These are phyloP conservation scores for Cyrtodaria siliqua DNA, from an alignment of 2,888 invertebrate species.

Conservation along the genomic window DNA sequence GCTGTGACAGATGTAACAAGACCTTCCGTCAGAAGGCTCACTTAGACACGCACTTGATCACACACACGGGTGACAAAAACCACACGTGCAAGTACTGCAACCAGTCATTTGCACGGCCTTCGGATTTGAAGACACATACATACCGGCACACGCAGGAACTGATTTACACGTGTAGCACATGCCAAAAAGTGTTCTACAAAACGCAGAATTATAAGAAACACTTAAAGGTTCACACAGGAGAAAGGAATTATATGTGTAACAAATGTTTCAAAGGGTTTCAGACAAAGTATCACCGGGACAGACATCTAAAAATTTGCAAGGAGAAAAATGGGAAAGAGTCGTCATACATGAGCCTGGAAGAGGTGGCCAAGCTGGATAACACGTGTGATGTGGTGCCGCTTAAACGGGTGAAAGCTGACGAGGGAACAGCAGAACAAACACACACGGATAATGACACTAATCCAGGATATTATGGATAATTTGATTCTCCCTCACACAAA, in stretches of 20 bases:
- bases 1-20: constrained; percentile 76
- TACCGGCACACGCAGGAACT: constrained; percentile 79
- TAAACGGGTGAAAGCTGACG: constrained; percentile 40
- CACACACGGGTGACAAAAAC: constrained; percentile 78
- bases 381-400: constrained; percentile 58
- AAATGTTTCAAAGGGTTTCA: constrained; percentile 77
- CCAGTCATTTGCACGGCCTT: constrained; percentile 74
- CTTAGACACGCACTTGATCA: constrained; percentile 76
- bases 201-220: constrained; percentile 79
- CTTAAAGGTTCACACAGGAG: constrained; percentile 76
- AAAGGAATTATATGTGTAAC: constrained; percentile 74
- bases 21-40: constrained; percentile 82
- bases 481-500: no score
- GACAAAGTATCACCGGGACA: constrained; percentile 76
- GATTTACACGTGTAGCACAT: constrained; percentile 72
- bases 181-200: constrained; percentile 79
- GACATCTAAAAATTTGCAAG: constrained; percentile 78
- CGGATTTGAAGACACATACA: constrained; percentile 79
- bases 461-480: no score
- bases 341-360: constrained; percentile 57
- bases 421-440: constrained; percentile 16
- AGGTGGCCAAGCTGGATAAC: constrained; percentile 54
- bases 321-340: constrained; percentile 59
- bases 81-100: constrained; percentile 79
- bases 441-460: no score